phyloP scores from a whole-genome alignment of 2,113 vertebrate genomes.

The Engystomops pustulosus region DNA sequence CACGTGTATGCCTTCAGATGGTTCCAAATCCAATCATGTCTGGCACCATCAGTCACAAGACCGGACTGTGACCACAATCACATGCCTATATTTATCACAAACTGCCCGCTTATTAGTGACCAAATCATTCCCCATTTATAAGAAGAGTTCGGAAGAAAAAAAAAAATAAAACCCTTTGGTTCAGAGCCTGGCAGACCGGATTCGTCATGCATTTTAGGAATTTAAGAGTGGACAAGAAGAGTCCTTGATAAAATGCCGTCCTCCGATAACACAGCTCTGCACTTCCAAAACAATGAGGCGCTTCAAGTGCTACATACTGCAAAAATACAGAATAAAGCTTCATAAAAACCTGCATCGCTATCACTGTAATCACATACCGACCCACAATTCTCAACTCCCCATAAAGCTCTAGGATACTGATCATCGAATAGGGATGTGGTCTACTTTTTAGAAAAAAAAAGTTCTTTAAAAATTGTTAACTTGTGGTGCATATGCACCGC shows the following conservation, averaged over 20 bases:
- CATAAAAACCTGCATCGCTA: no score
- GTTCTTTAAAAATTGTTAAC: no score
- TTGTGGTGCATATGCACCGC: no score
- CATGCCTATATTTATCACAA: background rate
- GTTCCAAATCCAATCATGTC: no score
- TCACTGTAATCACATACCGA: no score
- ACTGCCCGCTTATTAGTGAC: background rate
- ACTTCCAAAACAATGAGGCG: background rate
- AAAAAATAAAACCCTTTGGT: background rate
- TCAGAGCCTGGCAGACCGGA: background rate
- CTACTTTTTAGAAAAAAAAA: no score
- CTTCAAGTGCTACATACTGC: background rate
- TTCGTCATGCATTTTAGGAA: background rate
- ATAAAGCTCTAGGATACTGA: no score
- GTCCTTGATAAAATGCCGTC: background rate
- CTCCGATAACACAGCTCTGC: background rate
- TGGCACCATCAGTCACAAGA: conserved; percentile 9
- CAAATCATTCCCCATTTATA: background rate
- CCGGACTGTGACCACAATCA: conserved; percentile 8
- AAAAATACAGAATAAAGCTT: background rate
- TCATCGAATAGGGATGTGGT: no score
- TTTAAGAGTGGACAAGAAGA: background rate
- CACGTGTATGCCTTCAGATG: background rate
- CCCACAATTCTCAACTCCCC: no score
- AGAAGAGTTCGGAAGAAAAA: no score